A percentile compares a stretch with the other conserved stretches of the same genome.
These are phyloP conservation scores for Melanchra persicariae DNA, from an alignment of 2,888 invertebrate species.

Conservation along the genomic window DNA sequence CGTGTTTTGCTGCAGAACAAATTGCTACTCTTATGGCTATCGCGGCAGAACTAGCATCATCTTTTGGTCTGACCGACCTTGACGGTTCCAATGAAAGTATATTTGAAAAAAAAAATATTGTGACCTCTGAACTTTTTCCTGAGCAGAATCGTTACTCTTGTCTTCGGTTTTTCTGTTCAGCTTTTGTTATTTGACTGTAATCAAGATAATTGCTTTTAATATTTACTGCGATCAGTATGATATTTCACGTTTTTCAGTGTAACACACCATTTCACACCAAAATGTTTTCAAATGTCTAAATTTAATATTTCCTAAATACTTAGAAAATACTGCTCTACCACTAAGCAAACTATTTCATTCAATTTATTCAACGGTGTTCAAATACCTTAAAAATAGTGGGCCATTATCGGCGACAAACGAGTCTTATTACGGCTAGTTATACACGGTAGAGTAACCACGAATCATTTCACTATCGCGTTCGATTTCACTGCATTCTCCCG, in stretches of 20 bases:
- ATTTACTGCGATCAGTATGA: too few species aligned
- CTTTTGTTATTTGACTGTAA: not conserved
- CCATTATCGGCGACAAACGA: constrained; percentile 21
- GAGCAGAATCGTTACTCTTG: not conserved
- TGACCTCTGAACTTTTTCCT: too few species aligned
- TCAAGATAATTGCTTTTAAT: not conserved
- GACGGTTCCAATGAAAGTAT: too few species aligned
- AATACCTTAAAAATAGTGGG: constrained; percentile 32
- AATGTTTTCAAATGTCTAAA: not conserved
- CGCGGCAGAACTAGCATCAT: too few species aligned
- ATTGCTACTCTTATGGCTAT: too few species aligned
- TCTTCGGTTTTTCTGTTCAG: too few species aligned
- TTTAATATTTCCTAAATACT: not conserved
- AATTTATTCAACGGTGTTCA: constrained; percentile 3
- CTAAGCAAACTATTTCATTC: not conserved
- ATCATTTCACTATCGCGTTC: constrained; percentile 79
- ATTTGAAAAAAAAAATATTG: too few species aligned
- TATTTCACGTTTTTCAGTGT: too few species aligned
- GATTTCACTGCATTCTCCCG: constrained; percentile 76
- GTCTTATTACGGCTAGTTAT: constrained; percentile 48
- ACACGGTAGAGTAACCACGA: constrained; percentile 67
- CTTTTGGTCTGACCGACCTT: too few species aligned
- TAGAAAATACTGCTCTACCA: not conserved
- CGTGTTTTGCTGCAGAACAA: too few species aligned
- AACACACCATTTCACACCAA: too few species aligned